Percentiles rank a stretch among this genome's conserved stretches.
Conservation (phyloP, 2,888 invertebrate genomes). For the Campoletis raptor region DNA sequence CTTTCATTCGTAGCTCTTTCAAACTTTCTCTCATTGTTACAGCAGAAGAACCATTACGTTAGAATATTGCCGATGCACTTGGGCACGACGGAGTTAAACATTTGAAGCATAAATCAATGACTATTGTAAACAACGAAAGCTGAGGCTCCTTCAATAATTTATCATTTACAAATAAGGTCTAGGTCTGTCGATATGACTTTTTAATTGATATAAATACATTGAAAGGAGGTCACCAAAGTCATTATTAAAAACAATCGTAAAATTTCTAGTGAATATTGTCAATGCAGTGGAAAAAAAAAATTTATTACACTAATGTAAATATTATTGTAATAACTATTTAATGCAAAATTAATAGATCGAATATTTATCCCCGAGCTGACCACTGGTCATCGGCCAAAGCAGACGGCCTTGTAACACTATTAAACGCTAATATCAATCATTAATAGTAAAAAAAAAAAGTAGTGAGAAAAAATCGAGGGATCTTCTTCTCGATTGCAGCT, state of each 20-base stretch:
- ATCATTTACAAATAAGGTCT: background rate
- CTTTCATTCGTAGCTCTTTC: slow-evolving; percentile 39
- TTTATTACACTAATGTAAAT: background rate
- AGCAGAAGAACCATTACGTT: slow-evolving; percentile 39
- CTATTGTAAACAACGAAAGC: background rate
- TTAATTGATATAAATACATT: background rate
- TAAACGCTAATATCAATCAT: slow-evolving; percentile 54
- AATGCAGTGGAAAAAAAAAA: background rate
- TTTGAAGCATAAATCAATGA: background rate
- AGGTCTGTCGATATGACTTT: background rate
- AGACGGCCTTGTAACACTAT: slow-evolving; percentile 63
- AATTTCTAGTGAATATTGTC: background rate
- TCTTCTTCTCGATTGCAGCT: slow-evolving; percentile 37
- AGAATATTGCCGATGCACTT: slow-evolving; percentile 35
- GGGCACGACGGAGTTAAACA: slow-evolving; percentile 13
- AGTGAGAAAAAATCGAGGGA: slow-evolving; percentile 38
- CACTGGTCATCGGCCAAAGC: slow-evolving; percentile 31
- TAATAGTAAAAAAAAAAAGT: slow-evolving; percentile 25
- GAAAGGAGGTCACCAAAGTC: background rate
- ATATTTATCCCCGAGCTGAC: slow-evolving; percentile 21
- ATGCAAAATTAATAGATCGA: slow-evolving; percentile 11
- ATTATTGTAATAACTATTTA: slow-evolving; percentile 22
- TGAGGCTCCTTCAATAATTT: background rate
- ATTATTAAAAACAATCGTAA: background rate
- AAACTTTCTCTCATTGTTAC: slow-evolving; percentile 66